A percentile compares a stretch with the other conserved stretches of the same genome.
Conservation (phyloP, 2,888 invertebrate genomes). For the Melitaea athalia region DNA sequence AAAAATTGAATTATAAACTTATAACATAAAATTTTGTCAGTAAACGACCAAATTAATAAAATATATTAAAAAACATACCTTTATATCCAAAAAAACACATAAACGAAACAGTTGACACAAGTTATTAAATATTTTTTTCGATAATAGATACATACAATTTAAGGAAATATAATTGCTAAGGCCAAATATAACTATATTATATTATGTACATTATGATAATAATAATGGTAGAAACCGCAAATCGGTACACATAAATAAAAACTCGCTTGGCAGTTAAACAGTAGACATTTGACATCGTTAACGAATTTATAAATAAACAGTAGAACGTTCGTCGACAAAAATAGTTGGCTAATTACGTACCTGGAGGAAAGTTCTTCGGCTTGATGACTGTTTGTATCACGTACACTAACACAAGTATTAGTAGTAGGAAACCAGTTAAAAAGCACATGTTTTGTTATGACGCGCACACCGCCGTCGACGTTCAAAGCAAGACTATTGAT, state of each 20-base stretch:
- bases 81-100: no score
- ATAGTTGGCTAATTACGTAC: conserved; percentile 48
- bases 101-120: no score
- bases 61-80: no score
- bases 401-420: conserved; percentile 39
- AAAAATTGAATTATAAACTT: no score
- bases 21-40: no score
- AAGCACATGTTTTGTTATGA: conserved; percentile 39
- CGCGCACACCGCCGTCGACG: conserved; percentile 29
- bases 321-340: not conserved
- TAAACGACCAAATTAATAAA: no score
- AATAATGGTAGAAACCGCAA: not conserved
- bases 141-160: no score
- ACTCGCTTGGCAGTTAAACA: conserved; percentile 10
- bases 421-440: conserved; percentile 37
- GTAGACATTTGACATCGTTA: not conserved
- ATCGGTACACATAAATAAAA: not conserved
- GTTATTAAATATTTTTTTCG: no score
- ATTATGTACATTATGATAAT: not conserved
- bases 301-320: conserved; percentile 14
- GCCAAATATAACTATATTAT: not conserved
- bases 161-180: not conserved
- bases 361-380: conserved; percentile 78
- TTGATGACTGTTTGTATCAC: conserved; percentile 52
- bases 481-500: conserved; percentile 35